Evolutionary conservation across 2,113 vertebrate species (phyloP), one percentile per base, ranked within the genome.

Genomic region (Tachuris rubrigastra): DNA sequence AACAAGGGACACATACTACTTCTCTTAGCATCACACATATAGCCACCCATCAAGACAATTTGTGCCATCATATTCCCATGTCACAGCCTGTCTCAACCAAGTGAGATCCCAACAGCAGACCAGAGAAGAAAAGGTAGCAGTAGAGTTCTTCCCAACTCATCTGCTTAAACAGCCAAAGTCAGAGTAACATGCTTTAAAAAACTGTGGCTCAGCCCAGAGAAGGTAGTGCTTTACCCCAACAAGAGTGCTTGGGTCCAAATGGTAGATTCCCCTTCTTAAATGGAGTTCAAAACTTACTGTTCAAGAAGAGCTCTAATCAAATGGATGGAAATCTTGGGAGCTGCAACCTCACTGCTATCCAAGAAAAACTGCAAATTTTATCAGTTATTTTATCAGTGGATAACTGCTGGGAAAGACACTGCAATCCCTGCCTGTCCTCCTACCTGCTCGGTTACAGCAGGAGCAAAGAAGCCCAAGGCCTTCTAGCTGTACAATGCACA

Each of bases 351-450:
- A 14, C 33, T 62, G 33, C 39, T 42, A 58, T 98, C 98, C 98
- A 75, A 98, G 97, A 9, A 98, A 99, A 50, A 98, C 97, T 97
- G 97, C 79, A 99, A 83, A 75, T 99, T 71, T 78, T 56, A 46
- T 22, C 52, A 12, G 2, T 59, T 84, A 73, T n/a, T n/a, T n/a
- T n/a, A n/a, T n/a, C n/a, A n/a, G n/a, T 4, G 7, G 14, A 13
- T 17, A 84, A 71, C n/a, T 67, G 58, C 55, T 89, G 56, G 20
- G 41, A 58, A 8, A 9, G 65, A 56, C 41, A 28, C 47, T 28
- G 5, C 27, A 83, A 17, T 46, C 82, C 41, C 49, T 66, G 62
- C 37, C 44, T 75, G 24, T 37, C 31, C 49, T 78, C 35, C 52
- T 22, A 33, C 9, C 9, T 66, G 53, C 53, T 56, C 24, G 31